Conservation (phyloP, 2,797 vertebrate species). For the Alca torda region DNA sequence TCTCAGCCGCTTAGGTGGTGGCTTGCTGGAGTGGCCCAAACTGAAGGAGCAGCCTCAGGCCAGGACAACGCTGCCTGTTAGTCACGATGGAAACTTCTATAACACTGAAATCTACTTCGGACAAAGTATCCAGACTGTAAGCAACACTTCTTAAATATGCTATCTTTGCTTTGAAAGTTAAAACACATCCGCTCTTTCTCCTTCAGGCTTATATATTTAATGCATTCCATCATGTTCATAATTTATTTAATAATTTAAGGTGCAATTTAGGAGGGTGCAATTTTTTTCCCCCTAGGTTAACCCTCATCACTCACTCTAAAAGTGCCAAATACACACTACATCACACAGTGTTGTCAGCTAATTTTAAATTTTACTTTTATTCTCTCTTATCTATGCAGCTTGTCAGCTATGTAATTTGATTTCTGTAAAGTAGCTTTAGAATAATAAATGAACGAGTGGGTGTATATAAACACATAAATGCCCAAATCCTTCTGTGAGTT, state of each 20-base stretch:
- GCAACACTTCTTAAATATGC: slow-evolving; percentile 48
- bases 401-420: slow-evolving; percentile 75
- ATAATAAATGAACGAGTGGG: slow-evolving; percentile 70
- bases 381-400: slow-evolving; percentile 68
- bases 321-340: slow-evolving; percentile 22
- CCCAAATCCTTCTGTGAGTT: slow-evolving; percentile 70
- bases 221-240: slow-evolving; percentile 44
- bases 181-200: slow-evolving; percentile 14
- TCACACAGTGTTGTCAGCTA: slow-evolving; percentile 60
- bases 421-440: slow-evolving; percentile 72
- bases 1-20: slow-evolving; percentile 78
- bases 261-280: slow-evolving; percentile 47
- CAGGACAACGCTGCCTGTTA: slow-evolving; percentile 70
- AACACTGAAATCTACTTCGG: slow-evolving; percentile 84
- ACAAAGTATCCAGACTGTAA: slow-evolving; percentile 85
- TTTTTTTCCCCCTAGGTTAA: slow-evolving; percentile 16
- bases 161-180: slow-evolving; percentile 50
- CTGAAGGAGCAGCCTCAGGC: slow-evolving; percentile 68
- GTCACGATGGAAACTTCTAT: slow-evolving; percentile 83
- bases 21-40: slow-evolving; percentile 63
- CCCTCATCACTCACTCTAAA: slow-evolving; percentile 37
- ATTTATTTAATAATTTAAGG: slow-evolving; percentile 68
- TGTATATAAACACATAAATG: slow-evolving; percentile 71
- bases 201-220: slow-evolving; percentile 57
- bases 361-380: slow-evolving; percentile 64